Evolutionary conservation across 2,888 invertebrate species (phyloP).

Genomic region (Patella caerulea): DNA sequence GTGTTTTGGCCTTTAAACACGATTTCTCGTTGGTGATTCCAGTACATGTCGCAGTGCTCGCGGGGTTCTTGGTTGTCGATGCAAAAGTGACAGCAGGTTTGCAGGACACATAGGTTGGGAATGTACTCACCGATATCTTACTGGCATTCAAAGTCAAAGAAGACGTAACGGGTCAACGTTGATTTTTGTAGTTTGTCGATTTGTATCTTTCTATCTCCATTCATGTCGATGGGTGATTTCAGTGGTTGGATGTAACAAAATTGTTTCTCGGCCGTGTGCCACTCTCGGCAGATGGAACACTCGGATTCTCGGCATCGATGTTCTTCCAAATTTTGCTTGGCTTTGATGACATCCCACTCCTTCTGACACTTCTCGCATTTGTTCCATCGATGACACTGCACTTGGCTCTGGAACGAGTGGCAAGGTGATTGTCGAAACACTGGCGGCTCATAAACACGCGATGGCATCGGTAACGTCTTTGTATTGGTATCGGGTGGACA

Average conservation of each 20-base stretch:
- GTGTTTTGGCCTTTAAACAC: too few species aligned
- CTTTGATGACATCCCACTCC: neutral
- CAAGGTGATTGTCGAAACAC: neutral
- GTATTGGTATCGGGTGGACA: too few species aligned
- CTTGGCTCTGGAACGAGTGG: neutral
- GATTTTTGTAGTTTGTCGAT: neutral
- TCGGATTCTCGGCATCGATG: neutral
- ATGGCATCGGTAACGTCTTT: neutral
- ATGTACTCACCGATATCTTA: neutral
- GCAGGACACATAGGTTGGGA: neutral
- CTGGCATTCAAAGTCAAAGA: conserved; percentile 1
- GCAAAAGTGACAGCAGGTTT: neutral
- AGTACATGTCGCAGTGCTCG: neutral
- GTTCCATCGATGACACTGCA: neutral
- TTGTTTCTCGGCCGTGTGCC: neutral
- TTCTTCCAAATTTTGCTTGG: neutral
- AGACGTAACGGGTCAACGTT: neutral
- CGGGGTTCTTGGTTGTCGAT: neutral
- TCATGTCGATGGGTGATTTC: neutral
- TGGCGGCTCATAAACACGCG: neutral
- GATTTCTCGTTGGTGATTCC: neutral
- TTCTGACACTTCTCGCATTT: neutral
- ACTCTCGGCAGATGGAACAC: neutral
- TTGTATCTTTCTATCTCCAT: neutral
- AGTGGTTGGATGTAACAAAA: neutral